phyloP scores from a whole-genome alignment of 2,888 invertebrate genomes.

The Peribatodes rhomboidaria region DNA sequence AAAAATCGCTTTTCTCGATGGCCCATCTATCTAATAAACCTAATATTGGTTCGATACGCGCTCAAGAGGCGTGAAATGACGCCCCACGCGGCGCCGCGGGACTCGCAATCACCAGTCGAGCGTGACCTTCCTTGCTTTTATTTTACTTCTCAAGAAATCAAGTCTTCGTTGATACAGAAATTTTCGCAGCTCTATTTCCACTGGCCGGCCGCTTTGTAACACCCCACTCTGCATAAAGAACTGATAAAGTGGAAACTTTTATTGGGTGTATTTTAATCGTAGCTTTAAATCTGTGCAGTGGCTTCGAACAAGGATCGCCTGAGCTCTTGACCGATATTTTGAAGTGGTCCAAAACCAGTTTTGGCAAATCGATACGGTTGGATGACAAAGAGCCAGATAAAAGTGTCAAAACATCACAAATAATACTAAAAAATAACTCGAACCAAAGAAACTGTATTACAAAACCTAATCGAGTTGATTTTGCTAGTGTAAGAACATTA shows the following conservation, averaged over 20 bases:
- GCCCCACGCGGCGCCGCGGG: conserved; percentile 62
- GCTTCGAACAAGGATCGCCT: conserved; percentile 27
- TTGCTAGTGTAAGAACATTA: conserved; percentile 32
- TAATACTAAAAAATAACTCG: not conserved
- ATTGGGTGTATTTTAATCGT: conserved; percentile 49
- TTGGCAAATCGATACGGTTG: conserved; percentile 50
- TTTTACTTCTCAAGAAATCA: conserved; percentile 47
- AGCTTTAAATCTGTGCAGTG: conserved; percentile 33
- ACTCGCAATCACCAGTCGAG: conserved; percentile 57
- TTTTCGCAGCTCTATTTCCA: conserved; percentile 51
- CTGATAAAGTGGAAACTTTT: conserved; percentile 65
- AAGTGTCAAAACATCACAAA: conserved; percentile 22
- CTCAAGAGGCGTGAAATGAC: conserved; percentile 84
- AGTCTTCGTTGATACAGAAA: conserved; percentile 40
- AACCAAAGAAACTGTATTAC: not conserved
- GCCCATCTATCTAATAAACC: conserved; percentile 84
- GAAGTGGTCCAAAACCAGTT: conserved; percentile 38
- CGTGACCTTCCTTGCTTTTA: conserved; percentile 65
- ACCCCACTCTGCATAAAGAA: conserved; percentile 60
- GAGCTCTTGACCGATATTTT: conserved; percentile 37
- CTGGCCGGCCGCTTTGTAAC: conserved; percentile 38
- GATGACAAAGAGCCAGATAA: conserved; percentile 51
- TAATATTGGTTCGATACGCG: conserved; percentile 85
- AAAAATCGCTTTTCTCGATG: conserved; percentile 75
- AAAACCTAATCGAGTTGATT: not conserved